These are phyloP conservation scores for Stomatorhinus walkeri DNA, from an alignment of 2,797 vertebrate species.

Conservation along the genomic window DNA sequence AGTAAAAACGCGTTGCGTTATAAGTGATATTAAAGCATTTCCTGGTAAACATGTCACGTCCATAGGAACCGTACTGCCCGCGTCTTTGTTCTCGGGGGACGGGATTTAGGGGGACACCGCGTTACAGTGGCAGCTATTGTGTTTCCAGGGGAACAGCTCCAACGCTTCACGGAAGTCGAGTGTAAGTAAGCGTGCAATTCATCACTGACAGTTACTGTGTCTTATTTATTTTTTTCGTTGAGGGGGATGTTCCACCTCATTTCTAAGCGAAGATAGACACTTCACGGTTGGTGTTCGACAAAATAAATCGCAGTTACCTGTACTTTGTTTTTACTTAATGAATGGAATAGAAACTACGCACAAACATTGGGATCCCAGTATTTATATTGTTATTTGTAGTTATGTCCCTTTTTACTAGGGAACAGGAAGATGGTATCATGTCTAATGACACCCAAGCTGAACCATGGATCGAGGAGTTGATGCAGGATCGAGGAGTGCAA, in stretches of 20 bases:
- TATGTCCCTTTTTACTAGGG: background rate
- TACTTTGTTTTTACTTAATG: background rate
- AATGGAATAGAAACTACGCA: background rate
- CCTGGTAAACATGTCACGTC: background rate
- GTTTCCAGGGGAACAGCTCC: background rate
- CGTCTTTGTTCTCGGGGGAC: background rate
- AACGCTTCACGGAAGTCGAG: background rate
- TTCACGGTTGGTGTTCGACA: background rate
- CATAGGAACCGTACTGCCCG: background rate
- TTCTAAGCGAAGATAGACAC: background rate
- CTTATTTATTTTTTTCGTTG: background rate
- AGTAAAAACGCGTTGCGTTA: background rate
- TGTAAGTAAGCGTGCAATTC: background rate
- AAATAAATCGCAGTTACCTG: background rate
- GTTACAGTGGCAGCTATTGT: background rate
- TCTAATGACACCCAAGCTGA: background rate
- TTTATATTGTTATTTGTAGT: background rate
- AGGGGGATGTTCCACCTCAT: background rate
- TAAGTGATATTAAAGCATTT: background rate
- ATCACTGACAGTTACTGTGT: background rate
- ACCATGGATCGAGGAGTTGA: slow-evolving; percentile 10
- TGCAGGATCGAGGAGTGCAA: no score
- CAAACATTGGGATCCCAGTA: background rate
- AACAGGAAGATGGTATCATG: slow-evolving; percentile 1
- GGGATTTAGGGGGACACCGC: background rate